Conservation (phyloP, 2,113 vertebrate species). For the Illadopsis cleaveri region DNA sequence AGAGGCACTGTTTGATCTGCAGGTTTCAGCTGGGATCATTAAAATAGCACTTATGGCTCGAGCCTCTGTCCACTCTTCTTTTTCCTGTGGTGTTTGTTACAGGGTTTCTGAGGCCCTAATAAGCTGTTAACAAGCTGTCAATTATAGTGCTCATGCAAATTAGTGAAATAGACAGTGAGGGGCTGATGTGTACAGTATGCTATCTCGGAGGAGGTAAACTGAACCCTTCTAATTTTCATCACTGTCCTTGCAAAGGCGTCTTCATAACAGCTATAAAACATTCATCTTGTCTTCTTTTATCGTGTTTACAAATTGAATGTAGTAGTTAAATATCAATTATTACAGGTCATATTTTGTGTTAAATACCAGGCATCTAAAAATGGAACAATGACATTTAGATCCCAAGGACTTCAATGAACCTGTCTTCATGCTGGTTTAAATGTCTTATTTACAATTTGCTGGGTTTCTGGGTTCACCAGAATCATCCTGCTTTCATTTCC, state of each 20-base stretch:
- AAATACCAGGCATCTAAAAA: slow-evolving; percentile 55
- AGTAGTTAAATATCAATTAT: slow-evolving; percentile 67
- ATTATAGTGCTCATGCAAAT: slow-evolving; percentile 72
- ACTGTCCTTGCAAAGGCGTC: background rate
- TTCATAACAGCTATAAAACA: background rate
- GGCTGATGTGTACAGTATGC: slow-evolving; percentile 69
- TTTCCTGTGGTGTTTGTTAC: slow-evolving; percentile 54
- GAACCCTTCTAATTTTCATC: slow-evolving; percentile 53
- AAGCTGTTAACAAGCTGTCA: slow-evolving; percentile 80
- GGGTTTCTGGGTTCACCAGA: background rate
- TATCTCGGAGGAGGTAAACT: slow-evolving; percentile 42
- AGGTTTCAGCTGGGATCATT: slow-evolving; percentile 13
- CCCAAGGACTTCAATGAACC: slow-evolving; percentile 22
- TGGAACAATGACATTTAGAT: slow-evolving; percentile 44
- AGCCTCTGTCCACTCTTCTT: slow-evolving; percentile 38
- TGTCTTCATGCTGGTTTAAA: slow-evolving; percentile 3
- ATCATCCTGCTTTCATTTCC: background rate
- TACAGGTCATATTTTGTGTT: slow-evolving; percentile 43
- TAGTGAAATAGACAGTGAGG: slow-evolving; percentile 56
- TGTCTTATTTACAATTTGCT: slow-evolving; percentile 7
- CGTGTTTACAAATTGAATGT: slow-evolving; percentile 54
- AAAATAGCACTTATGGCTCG: background rate
- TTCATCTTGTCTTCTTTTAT: slow-evolving; percentile 20
- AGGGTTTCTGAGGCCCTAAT: slow-evolving; percentile 68
- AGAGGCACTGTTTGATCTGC: background rate